phyloP scores from a whole-genome alignment of 2,797 vertebrate species.

The Enteromius anoplus region DNA sequence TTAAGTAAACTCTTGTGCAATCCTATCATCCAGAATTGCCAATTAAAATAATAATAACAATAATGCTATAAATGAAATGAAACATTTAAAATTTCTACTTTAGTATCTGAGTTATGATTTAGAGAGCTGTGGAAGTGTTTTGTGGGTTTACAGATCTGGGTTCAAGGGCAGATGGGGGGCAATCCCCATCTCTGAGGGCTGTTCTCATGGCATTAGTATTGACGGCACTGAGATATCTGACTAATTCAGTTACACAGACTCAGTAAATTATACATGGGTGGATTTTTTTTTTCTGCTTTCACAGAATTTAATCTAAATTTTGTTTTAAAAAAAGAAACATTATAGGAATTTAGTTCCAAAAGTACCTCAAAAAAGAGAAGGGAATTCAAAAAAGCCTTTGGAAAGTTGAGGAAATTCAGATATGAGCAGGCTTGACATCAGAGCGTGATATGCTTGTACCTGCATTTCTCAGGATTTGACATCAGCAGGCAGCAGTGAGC shows the following conservation, averaged over 20 bases:
- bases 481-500: constrained; percentile 59
- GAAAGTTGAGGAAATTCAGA: constrained; percentile 37
- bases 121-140: constrained; percentile 6
- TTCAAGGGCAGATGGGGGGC: constrained; percentile 17
- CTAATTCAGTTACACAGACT: constrained; percentile 40
- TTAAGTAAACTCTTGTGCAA: constrained; percentile 41
- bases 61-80: neutral
- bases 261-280: constrained; percentile 45
- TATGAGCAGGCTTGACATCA: neutral
- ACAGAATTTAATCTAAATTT: neutral
- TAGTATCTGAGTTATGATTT: neutral
- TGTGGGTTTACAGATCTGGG: constrained; percentile 14
- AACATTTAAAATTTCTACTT: neutral
- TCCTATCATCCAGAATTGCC: constrained; percentile 10
- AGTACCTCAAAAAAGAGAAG: constrained; percentile 44
- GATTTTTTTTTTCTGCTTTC: constrained; percentile 18
- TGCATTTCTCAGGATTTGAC: constrained; percentile 50
- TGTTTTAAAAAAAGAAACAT: neutral
- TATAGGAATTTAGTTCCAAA: constrained; percentile 43
- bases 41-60: neutral
- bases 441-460: neutral
- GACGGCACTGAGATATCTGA: constrained; percentile 36
- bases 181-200: constrained; percentile 25
- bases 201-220: neutral
- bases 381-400: constrained; percentile 26